phyloP scores from a whole-genome alignment of 2,113 vertebrate genomes.

The Salvelinus namaycush region DNA sequence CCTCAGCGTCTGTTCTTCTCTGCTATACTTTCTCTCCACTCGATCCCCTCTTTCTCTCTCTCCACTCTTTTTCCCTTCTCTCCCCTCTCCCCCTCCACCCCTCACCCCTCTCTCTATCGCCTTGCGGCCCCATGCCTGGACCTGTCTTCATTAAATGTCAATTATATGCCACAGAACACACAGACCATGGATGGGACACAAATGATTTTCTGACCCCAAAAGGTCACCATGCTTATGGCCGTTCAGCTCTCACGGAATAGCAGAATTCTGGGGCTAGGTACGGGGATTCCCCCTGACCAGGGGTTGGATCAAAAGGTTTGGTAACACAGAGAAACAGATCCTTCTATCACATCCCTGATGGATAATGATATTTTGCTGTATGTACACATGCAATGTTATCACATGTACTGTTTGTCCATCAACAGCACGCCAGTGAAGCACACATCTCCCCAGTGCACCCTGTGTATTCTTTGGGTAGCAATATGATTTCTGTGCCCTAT shows the following conservation, averaged over 20 bases:
- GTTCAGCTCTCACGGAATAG: constrained; percentile 29
- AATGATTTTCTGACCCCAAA: constrained; percentile 73
- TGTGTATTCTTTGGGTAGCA: neutral
- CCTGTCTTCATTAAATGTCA: constrained; percentile 80
- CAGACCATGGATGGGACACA: constrained; percentile 66
- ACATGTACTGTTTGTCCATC: neutral
- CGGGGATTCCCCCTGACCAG: neutral
- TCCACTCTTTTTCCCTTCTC: constrained; percentile 19
- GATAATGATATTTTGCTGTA: neutral
- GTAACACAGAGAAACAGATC: no score
- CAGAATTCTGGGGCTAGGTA: neutral
- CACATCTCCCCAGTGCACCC: no score
- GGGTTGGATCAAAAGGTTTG: neutral
- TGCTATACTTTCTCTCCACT: constrained; percentile 27
- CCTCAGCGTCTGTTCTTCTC: constrained; percentile 46
- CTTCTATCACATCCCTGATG: no score
- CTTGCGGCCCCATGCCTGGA: constrained; percentile 62
- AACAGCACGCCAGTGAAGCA: no score
- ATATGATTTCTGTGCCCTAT: neutral
- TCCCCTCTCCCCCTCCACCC: constrained; percentile 32
- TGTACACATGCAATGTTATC: neutral
- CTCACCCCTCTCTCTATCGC: constrained; percentile 55
- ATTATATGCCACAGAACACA: constrained; percentile 78
- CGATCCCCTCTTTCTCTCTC: neutral
- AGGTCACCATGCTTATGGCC: constrained; percentile 58